phyloP scores from a whole-genome alignment of 1,140 invertebrate genomes.

The Drosophila subpulchrella region DNA sequence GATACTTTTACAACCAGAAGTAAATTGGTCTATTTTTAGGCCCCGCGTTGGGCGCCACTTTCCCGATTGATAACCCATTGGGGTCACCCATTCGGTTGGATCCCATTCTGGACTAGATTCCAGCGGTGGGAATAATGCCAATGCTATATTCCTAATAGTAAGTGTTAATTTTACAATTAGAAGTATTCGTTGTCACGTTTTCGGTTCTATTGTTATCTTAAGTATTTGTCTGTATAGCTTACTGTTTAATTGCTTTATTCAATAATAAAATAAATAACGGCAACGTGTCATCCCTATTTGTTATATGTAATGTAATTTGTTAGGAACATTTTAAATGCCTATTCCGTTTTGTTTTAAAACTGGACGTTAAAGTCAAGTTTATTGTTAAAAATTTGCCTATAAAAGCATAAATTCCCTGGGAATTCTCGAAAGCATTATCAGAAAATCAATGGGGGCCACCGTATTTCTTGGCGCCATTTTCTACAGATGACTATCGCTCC shows the following conservation, averaged over 20 bases:
- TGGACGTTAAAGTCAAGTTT: not conserved
- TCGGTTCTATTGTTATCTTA: not conserved
- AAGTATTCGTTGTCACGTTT: not conserved
- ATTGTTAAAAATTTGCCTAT: not conserved
- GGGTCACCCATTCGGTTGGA: conserved; percentile 17
- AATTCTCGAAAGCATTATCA: not conserved
- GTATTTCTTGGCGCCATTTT: conserved; percentile 12
- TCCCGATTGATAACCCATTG: conserved; percentile 4
- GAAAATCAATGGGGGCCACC: not conserved
- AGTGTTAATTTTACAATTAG: not conserved
- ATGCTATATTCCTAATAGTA: too few species aligned
- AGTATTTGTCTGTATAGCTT: not conserved
- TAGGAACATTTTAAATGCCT: too few species aligned
- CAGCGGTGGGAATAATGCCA: not conserved
- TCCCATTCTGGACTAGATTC: conserved; percentile 3
- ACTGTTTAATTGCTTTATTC: not conserved
- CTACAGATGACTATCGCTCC: conserved; percentile 18
- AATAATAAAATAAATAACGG: not conserved
- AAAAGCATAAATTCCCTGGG: not conserved
- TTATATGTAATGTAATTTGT: not conserved
- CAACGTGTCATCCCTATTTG: not conserved
- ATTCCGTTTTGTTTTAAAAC: not conserved
- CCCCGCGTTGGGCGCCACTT: conserved; percentile 10
- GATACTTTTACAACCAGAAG: too few species aligned
- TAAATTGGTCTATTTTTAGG: conserved; percentile 1